Conservation (phyloP, 2,797 vertebrate genomes). For the Saxicola maurus region DNA sequence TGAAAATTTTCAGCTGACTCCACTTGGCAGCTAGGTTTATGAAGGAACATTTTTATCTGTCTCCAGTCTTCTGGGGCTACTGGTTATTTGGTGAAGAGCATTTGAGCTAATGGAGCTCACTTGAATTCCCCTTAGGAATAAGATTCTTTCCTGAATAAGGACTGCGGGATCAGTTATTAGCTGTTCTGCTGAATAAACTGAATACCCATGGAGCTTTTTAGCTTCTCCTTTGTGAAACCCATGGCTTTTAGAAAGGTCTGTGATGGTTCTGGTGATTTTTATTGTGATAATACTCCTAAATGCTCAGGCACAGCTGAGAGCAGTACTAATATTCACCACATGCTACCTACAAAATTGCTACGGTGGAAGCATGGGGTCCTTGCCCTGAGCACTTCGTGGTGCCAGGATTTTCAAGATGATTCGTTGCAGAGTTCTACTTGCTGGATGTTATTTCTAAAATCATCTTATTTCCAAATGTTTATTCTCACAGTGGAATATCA, state of each 20-base stretch:
- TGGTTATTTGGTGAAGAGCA: slow-evolving; percentile 52
- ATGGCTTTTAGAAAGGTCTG: slow-evolving; percentile 28
- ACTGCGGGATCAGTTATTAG: slow-evolving; percentile 16
- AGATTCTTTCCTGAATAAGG: slow-evolving; percentile 25
- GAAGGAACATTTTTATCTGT: slow-evolving; percentile 16
- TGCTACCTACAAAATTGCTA: background rate
- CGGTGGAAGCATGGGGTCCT: background rate
- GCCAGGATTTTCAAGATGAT: background rate
- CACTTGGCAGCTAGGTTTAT: slow-evolving; percentile 11
- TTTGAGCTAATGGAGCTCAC: slow-evolving; percentile 45
- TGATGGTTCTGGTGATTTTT: slow-evolving; percentile 44
- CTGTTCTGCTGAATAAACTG: slow-evolving; percentile 46
- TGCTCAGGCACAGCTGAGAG: slow-evolving; percentile 5
- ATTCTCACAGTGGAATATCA: slow-evolving; percentile 10
- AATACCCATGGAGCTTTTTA: slow-evolving; percentile 35
- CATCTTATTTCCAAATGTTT: slow-evolving; percentile 5
- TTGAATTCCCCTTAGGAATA: slow-evolving; percentile 41
- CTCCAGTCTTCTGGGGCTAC: slow-evolving; percentile 28
- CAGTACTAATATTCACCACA: slow-evolving; percentile 7
- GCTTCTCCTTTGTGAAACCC: slow-evolving; percentile 35
- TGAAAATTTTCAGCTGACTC: slow-evolving; percentile 29
- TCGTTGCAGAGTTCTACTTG: background rate
- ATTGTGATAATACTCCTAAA: slow-evolving; percentile 27
- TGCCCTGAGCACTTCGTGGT: background rate
- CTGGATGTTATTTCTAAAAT: slow-evolving; percentile 6